Percentiles rank a stretch among this genome's conserved stretches.
Evolutionary conservation across 2,797 vertebrate species (phyloP).

Genomic region (Austrolebias charrua): DNA sequence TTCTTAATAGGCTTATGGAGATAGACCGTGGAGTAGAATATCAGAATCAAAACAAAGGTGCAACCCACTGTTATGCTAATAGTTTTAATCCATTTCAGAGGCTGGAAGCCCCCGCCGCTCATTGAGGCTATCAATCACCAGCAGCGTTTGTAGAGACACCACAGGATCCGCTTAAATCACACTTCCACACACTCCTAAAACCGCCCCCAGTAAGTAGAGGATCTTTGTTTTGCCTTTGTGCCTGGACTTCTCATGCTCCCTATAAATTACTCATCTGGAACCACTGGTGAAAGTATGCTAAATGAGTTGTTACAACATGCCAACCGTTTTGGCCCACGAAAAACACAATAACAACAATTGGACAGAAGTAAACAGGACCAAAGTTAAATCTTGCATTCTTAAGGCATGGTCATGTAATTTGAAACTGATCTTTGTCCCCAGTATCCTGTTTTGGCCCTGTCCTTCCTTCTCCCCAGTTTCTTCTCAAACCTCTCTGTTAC

Average conservation of each 20-base stretch:
- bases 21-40: conserved; percentile 52
- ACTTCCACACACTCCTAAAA: conserved; percentile 41
- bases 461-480: neutral
- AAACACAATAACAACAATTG: conserved; percentile 22
- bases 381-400: conserved; percentile 21
- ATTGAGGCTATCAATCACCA: conserved; percentile 67
- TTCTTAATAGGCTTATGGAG: conserved; percentile 67
- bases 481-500: too few relatives aligned
- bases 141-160: conserved; percentile 50
- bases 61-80: conserved; percentile 72
- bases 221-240: conserved; percentile 34
- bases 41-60: conserved; percentile 61
- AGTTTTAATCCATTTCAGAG: conserved; percentile 57
- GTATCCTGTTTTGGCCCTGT: conserved; percentile 39
- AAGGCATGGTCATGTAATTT: conserved; percentile 55
- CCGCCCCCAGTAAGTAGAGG: conserved; percentile 28
- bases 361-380: conserved; percentile 21
- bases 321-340: conserved; percentile 40
- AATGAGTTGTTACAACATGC: conserved; percentile 55
- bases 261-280: conserved; percentile 72
- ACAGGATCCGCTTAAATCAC: conserved; percentile 60
- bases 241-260: conserved; percentile 40
- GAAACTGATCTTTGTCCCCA: conserved; percentile 48
- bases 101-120: conserved; percentile 36
- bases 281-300: conserved; percentile 67